Conservation (phyloP, 2,888 invertebrate species). For the Cantharis lateralis region DNA sequence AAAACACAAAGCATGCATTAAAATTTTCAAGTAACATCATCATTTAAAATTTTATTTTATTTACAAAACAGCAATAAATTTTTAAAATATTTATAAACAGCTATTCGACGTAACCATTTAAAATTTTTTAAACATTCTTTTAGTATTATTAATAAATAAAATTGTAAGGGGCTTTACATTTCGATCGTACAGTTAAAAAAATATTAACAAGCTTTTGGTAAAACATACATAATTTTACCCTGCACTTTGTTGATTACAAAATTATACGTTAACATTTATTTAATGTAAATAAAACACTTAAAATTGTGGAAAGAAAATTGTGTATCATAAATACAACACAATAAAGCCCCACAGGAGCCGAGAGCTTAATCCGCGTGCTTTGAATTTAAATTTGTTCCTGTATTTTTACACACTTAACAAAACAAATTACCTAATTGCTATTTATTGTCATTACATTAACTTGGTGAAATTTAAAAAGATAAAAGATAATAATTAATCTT, state of each 20-base stretch:
- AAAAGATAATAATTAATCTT: background rate
- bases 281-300: background rate
- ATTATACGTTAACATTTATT: background rate
- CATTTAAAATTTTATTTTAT: slow-evolving; percentile 1
- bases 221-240: background rate
- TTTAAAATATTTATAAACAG: slow-evolving; percentile 5
- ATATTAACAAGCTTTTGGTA: background rate
- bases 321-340: background rate
- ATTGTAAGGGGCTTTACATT: background rate
- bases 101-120: background rate
- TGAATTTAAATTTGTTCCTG: background rate
- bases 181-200: background rate
- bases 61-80: slow-evolving; percentile 11
- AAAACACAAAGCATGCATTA: slow-evolving; percentile 22
- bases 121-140: background rate
- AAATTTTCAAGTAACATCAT: slow-evolving; percentile 2
- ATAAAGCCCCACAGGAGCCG: background rate
- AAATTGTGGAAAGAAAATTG: background rate
- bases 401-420: background rate
- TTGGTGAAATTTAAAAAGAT: background rate
- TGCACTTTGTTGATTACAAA: slow-evolving; percentile 2
- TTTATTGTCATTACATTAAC: background rate
- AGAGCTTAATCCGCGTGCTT: background rate
- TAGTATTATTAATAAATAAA: background rate
- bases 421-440: background rate